Base-by-base conservation (phyloP, 30 jellyfish, hydroid and myxozoan genomes). In the Hydra vulgaris region DNA sequence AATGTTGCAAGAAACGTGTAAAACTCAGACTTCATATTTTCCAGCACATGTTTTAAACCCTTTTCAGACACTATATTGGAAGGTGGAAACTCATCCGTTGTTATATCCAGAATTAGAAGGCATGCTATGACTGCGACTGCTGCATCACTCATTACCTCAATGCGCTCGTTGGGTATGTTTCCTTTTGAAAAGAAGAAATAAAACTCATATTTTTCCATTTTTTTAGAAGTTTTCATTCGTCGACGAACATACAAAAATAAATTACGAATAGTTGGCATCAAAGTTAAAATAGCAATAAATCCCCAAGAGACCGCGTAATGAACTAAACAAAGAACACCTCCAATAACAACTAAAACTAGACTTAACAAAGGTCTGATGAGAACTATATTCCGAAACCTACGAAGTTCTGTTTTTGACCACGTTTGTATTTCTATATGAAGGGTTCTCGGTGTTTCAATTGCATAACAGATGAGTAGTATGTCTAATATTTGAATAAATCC, bases 111-210 rank as follows among this genome's bases (percentile, higher is more conserved):
- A 26, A 80, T 80, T 23, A 80, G 19, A 80, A 80, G 40, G 27
- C 87, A 80, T 18, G 87, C 87, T 61, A 80, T 66, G 69, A 80
- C 66, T 1, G 87, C 87, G 25, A 80, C 27, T 22, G 87, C 87
- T 8, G 87, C 87, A 19, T 80, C 87, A 23, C 81, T 66, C 87
- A 80, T 80, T 19, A 79, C 87, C 66, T 80, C 87, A 23, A 80
- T 79, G 7, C 87, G 80, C 54, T 80, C 87, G 23, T 80, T 80
- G 1, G 73, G 26, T 19, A 80, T 80, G 25, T 80, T 67, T 18
- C 87, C 87, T 25, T 66, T 68, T 68, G 87, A 21, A 74, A 21
- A 80, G 24, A 8, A 66, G 26, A 15, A 80, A 54, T 61, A 80
- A 27, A 80, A 80, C 21, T 56, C 70, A 24, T 79, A 80, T 61